Evolutionary conservation across 2,888 invertebrate species (phyloP).

Genomic region (Bugulina stolonifera): DNA sequence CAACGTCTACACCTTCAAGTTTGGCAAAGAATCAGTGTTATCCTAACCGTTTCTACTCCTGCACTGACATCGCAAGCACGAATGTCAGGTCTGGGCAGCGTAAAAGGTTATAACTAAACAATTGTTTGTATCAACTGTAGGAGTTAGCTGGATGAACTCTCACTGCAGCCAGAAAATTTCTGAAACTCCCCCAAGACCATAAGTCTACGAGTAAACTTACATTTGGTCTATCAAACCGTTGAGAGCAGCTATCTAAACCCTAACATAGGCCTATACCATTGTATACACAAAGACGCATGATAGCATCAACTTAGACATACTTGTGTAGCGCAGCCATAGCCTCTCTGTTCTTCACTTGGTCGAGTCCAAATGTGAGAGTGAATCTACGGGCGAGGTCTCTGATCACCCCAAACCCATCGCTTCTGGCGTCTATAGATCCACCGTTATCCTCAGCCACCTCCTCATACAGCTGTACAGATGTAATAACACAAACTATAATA

Average conservation of each 20-base stretch:
- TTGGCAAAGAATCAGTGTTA: too few relatives aligned
- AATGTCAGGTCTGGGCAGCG: too few relatives aligned
- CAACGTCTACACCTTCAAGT: too few relatives aligned
- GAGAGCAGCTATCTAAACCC: background rate
- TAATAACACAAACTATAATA: too few relatives aligned
- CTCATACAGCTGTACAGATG: conserved; percentile 66
- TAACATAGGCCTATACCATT: background rate
- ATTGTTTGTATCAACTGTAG: too few relatives aligned
- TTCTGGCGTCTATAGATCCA: conserved; percentile 60
- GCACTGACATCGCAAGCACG: too few relatives aligned
- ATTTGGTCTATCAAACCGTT: too few relatives aligned
- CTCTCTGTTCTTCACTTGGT: conserved; percentile 91
- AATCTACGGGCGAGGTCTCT: conserved; percentile 95
- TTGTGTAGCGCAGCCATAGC: conserved; percentile 85
- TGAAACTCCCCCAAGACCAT: background rate
- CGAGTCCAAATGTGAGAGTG: conserved; percentile 91
- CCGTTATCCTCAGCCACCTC: conserved; percentile 60
- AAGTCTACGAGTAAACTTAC: too few relatives aligned
- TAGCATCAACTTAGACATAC: conserved; percentile 34
- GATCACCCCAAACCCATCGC: conserved; percentile 79
- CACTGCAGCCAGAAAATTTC: too few relatives aligned
- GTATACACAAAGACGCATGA: background rate
- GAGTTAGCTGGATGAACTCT: too few relatives aligned
- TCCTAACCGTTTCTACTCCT: too few relatives aligned
- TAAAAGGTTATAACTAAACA: too few relatives aligned